Evolutionary conservation across 1,140 invertebrate genomes (phyloP), one percentile per base, ranked within the genome.

Genomic region (Aplysia californica): DNA sequence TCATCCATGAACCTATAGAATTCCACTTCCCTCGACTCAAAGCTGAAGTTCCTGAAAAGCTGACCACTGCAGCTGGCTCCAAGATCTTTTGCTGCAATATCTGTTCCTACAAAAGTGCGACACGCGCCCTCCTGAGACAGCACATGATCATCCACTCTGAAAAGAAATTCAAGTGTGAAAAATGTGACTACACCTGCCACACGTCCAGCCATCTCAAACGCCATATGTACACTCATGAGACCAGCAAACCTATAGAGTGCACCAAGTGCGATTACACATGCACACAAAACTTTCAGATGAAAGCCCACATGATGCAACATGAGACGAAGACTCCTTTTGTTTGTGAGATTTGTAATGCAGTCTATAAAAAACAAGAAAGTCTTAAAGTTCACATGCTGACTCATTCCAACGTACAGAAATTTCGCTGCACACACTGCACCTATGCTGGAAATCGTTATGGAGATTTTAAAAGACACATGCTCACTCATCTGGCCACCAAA

Each of bases 371-470:
- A 36, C 56, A 61, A 21, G 71, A 41, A 26, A 50, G 71, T 10
- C 58, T 73, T 10, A 73, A 73, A 26, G 71, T 73, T 3, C 71
- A 73, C 38, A 73, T 73, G 71, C 71, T 73, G 1, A 64, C 56
- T 36, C 71, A 73, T 64, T 36, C 56, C 21, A 73, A 73, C 23
- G 41, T 56, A 3, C 20, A 61, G 23, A 73, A 73, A 35, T 73
- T 61, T 41, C 41, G 36, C 5, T 73, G 71, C 36, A 41, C 29
- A 1, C 15, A 64, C 2, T 73, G 71, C 38, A 29, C 38, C 10
- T 64, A 73, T 36, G 33, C 33, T 35, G 44, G 41, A 18, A 73
- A 73, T 31, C 33, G 71, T 39, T 73, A 26, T 64, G 71, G 41
- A 73, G 71, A 73, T 36, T 73, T 56, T 23, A 29, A 50, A 23